Evolutionary conservation across 2,113 vertebrate genomes (phyloP), one percentile per base, ranked within the genome.

Genomic region (Rhizomys pruinosus): DNA sequence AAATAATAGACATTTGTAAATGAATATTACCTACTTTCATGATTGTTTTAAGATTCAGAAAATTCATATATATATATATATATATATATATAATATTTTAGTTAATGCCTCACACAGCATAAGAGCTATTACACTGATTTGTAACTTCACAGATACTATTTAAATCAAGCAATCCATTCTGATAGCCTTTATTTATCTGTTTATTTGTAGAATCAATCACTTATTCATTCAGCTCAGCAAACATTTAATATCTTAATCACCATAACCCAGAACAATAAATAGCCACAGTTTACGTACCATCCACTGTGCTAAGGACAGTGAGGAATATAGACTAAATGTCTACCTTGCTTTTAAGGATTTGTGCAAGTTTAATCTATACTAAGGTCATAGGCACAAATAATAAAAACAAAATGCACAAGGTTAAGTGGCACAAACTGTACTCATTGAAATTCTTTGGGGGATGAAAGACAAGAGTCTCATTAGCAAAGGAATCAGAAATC

Each of bases 261-360:
- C 55, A 66, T 52, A 64, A 5, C 57, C 27, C n/a, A 37, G 76
- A 77, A 34, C 7, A 71, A 27, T n/a, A 76, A 89, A 37, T 61
- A 84, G 6, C 77, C 2, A 61, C 23, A 22, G 2, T 68, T 37
- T 39, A 23, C 34, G 11, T 59, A 59, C 13, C 57, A 55, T 27
- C 42, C 22, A 80, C 12, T 39, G 7, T 10, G 20, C 39, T 59
- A n/a, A 64, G 11, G 39, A 72, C 2, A 34, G 39, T 32, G 37
- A 79, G 59, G 95, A 29, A 63, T 19, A 91, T 89, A 27, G 52
- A 90, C 85, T 90, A 72, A 92, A 78, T 47, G 2, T 74, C 55
- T 52, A 39, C 20, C 9, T 32, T 47, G 29, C 55, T 80, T 13
- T 42, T 39, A 78, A 92, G 27, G 32, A 82, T 61, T 59, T 88